Base-by-base conservation (phyloP, 2,113 vertebrate genomes). In the Labrus mixtus region DNA sequence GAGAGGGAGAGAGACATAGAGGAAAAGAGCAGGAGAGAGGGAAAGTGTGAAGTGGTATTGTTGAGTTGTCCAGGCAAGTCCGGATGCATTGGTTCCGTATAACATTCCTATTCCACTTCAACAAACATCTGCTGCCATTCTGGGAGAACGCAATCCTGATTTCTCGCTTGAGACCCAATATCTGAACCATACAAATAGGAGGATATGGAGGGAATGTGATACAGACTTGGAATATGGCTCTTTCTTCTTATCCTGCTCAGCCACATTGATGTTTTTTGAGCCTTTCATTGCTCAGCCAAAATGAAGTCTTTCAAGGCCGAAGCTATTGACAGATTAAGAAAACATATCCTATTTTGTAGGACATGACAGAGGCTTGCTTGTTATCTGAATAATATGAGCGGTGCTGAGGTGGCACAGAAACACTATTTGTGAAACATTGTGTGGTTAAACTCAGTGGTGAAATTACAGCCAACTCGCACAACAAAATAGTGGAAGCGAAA, bases 21-120 rank as follows among this genome's bases (percentile, higher is more conserved):
- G 36, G 37, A 25, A 60, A 5, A 50, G 64, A 68, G 61, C 62
- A 22, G 22, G 76, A 66, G 82, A 67, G 76, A 58, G 79, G 63
- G 67, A 80, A 74, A 88, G 83, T 83, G 83, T 78, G 82, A 86
- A 71, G 72, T 73, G 76, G 68, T 78, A 88, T 91, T 93, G 90
- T 88, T 76, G 82, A 85, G 83, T 79, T 76, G 87, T 91, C 88
- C 87, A 76, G 80, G 85, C 85, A 55, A 84, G 89, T 87, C 88
- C 10, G 41, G 93, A 93, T 91, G 90, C 93, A 92, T 94, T 90
- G 91, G 93, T 93, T 93, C 93, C 92, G 45, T 93, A 90, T 93
- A 93, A 93, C 85, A 66, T 90, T 90, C 90, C 91, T 92, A 93
- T 93, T 91, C 84, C 90, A 90, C 79, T 85, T 85, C 75, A 65